phyloP scores from a whole-genome alignment of 2,888 invertebrate species.

The Brenthis ino region DNA sequence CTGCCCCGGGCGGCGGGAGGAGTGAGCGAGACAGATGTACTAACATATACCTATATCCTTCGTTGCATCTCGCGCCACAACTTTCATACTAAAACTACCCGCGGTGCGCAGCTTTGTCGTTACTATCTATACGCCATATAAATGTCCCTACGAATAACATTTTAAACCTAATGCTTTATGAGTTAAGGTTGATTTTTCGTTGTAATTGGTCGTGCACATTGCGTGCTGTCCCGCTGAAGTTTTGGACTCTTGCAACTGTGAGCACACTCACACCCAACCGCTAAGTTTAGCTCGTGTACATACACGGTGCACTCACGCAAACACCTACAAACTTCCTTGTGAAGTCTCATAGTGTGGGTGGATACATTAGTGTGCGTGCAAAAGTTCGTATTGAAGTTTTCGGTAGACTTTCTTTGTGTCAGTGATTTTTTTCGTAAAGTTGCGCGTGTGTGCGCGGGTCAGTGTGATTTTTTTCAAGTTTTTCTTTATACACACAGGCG shows the following conservation, averaged over 20 bases:
- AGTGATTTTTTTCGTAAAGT: conserved; percentile 78
- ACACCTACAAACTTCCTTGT: conserved; percentile 61
- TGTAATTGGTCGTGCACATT: conserved; percentile 38
- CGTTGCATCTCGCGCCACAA: conserved; percentile 77
- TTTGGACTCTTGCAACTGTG: conserved; percentile 75
- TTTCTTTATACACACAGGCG: conserved; percentile 63
- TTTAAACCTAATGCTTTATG: conserved; percentile 36
- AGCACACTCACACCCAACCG: conserved; percentile 60
- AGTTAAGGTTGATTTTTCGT: conserved; percentile 29
- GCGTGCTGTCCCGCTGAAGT: conserved; percentile 56
- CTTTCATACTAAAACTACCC: conserved; percentile 80
- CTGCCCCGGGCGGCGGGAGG: conserved; percentile 75
- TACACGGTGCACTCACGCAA: conserved; percentile 69
- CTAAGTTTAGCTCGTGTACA: conserved; percentile 74
- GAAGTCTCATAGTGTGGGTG: conserved; percentile 48
- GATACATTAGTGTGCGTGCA: conserved; percentile 56
- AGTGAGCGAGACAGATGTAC: conserved; percentile 54
- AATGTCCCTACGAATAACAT: conserved; percentile 23
- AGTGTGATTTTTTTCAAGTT: conserved; percentile 79
- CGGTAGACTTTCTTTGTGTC: conserved; percentile 81
- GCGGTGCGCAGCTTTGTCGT: conserved; percentile 64
- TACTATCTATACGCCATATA: conserved; percentile 48
- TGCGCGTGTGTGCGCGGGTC: conserved; percentile 72
- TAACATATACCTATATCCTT: conserved; percentile 55
- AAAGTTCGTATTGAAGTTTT: conserved; percentile 81